A percentile compares a stretch with the other conserved stretches of the same genome.
These are phyloP conservation scores for Holacanthella duospinosa DNA, from an alignment of 2,888 invertebrate genomes.

Conservation along the genomic window DNA sequence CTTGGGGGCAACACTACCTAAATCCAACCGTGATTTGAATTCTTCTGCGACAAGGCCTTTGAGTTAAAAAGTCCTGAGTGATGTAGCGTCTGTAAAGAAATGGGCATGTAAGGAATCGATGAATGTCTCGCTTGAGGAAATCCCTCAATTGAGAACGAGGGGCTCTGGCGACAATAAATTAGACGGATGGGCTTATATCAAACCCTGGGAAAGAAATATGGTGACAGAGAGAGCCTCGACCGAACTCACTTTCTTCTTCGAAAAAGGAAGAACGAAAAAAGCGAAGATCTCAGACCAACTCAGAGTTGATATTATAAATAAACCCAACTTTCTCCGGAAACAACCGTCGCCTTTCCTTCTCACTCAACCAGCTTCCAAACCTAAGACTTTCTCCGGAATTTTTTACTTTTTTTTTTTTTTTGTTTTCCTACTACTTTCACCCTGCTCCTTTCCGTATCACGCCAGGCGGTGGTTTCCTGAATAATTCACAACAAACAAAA, in stretches of 20 bases:
- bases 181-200: slow-evolving; percentile 37
- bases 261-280: neutral
- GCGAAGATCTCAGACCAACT: neutral
- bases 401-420: neutral
- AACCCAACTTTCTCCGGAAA: slow-evolving; percentile 6
- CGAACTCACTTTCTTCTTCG: slow-evolving; percentile 8
- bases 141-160: slow-evolving; percentile 38
- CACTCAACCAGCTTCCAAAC: neutral
- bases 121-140: slow-evolving; percentile 39
- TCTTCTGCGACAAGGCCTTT: too few species aligned
- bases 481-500: too few species aligned
- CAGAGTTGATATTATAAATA: slow-evolving; percentile 3
- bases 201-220: slow-evolving; percentile 38
- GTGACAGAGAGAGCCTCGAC: slow-evolving; percentile 31
- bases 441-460: too few species aligned
- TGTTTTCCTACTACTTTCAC: too few species aligned
- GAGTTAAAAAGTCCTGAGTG: too few species aligned
- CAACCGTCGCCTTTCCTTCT: slow-evolving; percentile 3
- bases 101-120: slow-evolving; percentile 33
- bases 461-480: too few species aligned
- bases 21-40: too few species aligned
- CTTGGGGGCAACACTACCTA: too few species aligned
- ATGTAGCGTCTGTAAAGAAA: neutral
- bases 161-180: slow-evolving; percentile 35
- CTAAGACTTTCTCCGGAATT: neutral